These are phyloP conservation scores for Hepsetus odoe DNA, from an alignment of 2,113 vertebrate species.

Conservation along the genomic window DNA sequence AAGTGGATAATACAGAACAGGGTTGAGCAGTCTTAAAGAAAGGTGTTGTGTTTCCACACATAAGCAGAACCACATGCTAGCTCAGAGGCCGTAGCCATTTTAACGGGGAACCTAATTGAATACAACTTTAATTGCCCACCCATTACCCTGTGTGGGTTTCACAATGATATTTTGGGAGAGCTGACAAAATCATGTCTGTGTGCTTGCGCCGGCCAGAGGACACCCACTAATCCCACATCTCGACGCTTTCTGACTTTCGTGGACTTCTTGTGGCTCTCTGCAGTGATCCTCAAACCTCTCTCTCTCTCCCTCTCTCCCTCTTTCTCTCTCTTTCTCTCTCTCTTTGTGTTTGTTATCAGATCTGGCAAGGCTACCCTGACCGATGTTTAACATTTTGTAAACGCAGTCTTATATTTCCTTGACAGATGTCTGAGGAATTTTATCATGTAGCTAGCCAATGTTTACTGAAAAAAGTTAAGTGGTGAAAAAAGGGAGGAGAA, in stretches of 20 bases:
- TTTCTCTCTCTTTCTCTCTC: slow-evolving; percentile 27
- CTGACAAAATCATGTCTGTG: slow-evolving; percentile 52
- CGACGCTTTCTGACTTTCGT: slow-evolving; percentile 35
- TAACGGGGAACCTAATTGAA: slow-evolving; percentile 70
- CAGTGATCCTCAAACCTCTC: slow-evolving; percentile 36
- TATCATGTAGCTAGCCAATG: slow-evolving; percentile 64
- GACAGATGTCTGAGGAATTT: slow-evolving; percentile 74
- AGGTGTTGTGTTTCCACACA: slow-evolving; percentile 70
- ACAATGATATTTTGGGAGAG: slow-evolving; percentile 69
- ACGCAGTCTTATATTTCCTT: slow-evolving; percentile 69
- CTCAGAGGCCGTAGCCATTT: slow-evolving; percentile 44
- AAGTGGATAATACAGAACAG: slow-evolving; percentile 69
- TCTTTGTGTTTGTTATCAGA: slow-evolving; percentile 66
- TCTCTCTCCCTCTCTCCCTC: slow-evolving; percentile 29
- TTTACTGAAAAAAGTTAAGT: slow-evolving; percentile 54
- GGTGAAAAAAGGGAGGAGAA: slow-evolving; percentile 20
- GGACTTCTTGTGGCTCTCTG: slow-evolving; percentile 34
- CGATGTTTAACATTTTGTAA: slow-evolving; percentile 69
- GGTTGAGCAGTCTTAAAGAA: slow-evolving; percentile 68
- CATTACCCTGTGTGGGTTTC: slow-evolving; percentile 65
- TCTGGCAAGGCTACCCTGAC: slow-evolving; percentile 64
- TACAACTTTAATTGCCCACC: slow-evolving; percentile 70
- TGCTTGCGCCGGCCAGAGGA: slow-evolving; percentile 19
- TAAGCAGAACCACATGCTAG: slow-evolving; percentile 75
- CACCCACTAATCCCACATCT: slow-evolving; percentile 22